Conservation (phyloP, 1,140 invertebrate species). For the Ylistrum balloti region DNA sequence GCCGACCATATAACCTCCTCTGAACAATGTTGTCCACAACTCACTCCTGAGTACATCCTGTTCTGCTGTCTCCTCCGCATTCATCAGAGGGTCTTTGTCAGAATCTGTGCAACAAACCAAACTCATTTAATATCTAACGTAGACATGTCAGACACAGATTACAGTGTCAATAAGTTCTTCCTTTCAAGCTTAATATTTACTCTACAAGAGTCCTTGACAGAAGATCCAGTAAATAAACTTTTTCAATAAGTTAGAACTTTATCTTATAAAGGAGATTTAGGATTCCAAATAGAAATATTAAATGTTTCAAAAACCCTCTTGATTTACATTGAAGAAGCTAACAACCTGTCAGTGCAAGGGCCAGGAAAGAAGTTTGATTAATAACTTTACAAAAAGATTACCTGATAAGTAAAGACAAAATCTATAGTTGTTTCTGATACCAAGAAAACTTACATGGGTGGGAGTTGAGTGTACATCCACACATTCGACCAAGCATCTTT, state of each 20-base stretch:
- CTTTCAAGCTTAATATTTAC: too few relatives aligned
- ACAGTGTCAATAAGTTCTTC: not conserved
- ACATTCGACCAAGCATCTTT: constrained; percentile 78
- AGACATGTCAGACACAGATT: not conserved
- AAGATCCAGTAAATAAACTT: too few relatives aligned
- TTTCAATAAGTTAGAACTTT: too few relatives aligned
- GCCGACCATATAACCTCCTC: constrained; percentile 79
- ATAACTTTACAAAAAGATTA: too few relatives aligned
- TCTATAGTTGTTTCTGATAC: not conserved
- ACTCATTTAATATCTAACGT: not conserved
- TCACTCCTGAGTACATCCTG: constrained; percentile 79
- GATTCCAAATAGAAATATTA: too few relatives aligned
- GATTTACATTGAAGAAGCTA: too few relatives aligned
- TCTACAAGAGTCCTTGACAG: too few relatives aligned
- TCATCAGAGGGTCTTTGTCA: constrained; percentile 57
- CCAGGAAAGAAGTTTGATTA: too few relatives aligned
- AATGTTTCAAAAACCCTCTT: too few relatives aligned
- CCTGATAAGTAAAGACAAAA: too few relatives aligned
- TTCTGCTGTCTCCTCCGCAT: constrained; percentile 68
- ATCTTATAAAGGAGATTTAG: too few relatives aligned
- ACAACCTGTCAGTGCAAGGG: too few relatives aligned
- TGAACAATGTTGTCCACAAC: constrained; percentile 80
- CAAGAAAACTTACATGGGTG: constrained; percentile 73
- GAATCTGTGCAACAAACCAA: constrained; percentile 48
- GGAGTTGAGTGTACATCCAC: constrained; percentile 77